Evolutionary conservation across 2,113 vertebrate species (phyloP).

Genomic region (Solenodon paradoxus): DNA sequence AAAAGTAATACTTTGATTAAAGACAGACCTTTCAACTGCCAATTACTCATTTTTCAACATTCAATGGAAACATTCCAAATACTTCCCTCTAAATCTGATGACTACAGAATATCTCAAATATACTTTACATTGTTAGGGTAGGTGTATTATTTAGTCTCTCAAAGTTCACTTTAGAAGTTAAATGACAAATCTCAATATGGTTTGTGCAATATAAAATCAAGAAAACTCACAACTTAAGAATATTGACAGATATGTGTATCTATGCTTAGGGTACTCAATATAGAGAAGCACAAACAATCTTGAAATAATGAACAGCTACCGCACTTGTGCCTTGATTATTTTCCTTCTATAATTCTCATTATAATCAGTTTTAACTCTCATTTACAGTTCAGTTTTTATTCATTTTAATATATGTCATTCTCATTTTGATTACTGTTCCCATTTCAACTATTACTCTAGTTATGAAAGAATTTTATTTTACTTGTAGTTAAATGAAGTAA

Average conservation of each 20-base stretch:
- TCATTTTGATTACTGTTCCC: slow-evolving; percentile 47
- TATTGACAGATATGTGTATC: not conserved
- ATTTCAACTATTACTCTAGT: slow-evolving; percentile 20
- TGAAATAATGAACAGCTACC: slow-evolving; percentile 38
- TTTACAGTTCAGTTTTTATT: slow-evolving; percentile 63
- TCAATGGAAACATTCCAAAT: not conserved
- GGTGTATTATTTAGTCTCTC: not conserved
- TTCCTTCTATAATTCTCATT: slow-evolving; percentile 59
- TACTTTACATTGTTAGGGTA: not conserved
- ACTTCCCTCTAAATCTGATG: not conserved
- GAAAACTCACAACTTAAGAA: not conserved
- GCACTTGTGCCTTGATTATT: slow-evolving; percentile 40
- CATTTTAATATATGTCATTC: not conserved
- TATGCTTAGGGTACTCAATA: slow-evolving; percentile 50
- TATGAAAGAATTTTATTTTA: slow-evolving; percentile 58
- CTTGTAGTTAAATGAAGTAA: slow-evolving; percentile 47
- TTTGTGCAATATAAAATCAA: slow-evolving; percentile 56
- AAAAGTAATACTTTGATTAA: not conserved
- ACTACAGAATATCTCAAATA: not conserved
- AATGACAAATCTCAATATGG: not conserved
- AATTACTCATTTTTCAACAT: not conserved
- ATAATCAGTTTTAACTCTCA: slow-evolving; percentile 9
- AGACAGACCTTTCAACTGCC: not conserved
- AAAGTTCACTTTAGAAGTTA: not conserved
- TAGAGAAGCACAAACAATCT: slow-evolving; percentile 52